Base-by-base conservation (phyloP, 2,113 vertebrate genomes). In the Lamprologus sp. region DNA sequence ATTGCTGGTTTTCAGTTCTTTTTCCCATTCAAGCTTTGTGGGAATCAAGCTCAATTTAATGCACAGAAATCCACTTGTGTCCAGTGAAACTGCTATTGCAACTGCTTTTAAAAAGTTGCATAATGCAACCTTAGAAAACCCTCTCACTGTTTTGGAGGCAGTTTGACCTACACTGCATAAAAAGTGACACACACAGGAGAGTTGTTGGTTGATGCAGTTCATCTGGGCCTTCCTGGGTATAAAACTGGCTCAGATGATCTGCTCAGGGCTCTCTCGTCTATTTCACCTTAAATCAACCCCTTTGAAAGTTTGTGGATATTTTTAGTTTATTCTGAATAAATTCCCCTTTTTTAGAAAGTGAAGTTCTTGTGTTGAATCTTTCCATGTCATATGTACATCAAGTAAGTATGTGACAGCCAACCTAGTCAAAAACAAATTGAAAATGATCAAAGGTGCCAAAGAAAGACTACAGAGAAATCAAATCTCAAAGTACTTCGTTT, bases 221-320 rank as follows among this genome's bases (percentile, higher is more conserved):
- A 75, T 31, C 70, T 19, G 42, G 14, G 42, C 9, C 42, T 49
- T 49, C 15, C 70, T 75, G 70, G 70, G 42, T 75, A 31, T 31
- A 49, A 49, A 75, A 49, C 15, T 49, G 42, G 23, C 14, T 75
- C 40, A 75, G 23, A 75, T 49, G 9, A 31, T 47, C 70, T 31
- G 21, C 23, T 49, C 15, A 31, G 23, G 15, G 14, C 15, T 12
- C 70, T 47, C 40, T 75, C 9, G 2, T 75, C 15, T 17, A 75
- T 75, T 49, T 45, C 23, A 47, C 40, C 9, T 47, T 28, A 28
- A 10, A 49, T 47, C 9, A 49, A 28, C 9, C 42, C 6, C 9
- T 26, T 75, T 26, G 1, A 17, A 45, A 11, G 40, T 47, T 47
- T 47, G 23, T 75, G 70, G 5, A 0, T 0, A 12, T 47, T 47